Percentiles rank a stretch among this genome's conserved stretches.
Evolutionary conservation across 2,113 vertebrate species (phyloP).

Genomic region (Tachysurus vachellii): DNA sequence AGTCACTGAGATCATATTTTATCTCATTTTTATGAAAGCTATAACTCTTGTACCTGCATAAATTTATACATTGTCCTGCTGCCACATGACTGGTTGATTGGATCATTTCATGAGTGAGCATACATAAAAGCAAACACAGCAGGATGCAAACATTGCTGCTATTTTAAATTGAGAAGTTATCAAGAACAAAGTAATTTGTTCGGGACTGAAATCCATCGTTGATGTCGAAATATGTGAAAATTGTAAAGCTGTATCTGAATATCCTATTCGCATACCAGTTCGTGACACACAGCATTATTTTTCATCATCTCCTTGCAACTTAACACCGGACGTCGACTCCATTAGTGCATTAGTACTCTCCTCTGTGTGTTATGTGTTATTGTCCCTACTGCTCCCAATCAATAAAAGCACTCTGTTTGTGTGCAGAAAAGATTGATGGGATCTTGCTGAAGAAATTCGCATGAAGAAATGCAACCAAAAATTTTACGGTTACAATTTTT

Average conservation of each 20-base stretch:
- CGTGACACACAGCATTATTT: not conserved
- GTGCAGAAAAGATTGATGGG: not conserved
- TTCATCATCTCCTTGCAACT: not conserved
- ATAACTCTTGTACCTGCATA: not conserved
- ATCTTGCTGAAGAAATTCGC: not conserved
- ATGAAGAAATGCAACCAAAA: not conserved
- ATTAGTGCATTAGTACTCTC: not conserved
- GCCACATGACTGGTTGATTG: not conserved
- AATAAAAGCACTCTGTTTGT: conserved; percentile 9
- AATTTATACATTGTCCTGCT: not conserved
- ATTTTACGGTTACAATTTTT: not conserved
- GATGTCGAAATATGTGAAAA: not conserved
- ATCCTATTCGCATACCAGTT: not conserved
- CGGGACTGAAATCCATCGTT: not conserved
- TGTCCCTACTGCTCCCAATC: not conserved
- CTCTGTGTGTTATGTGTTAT: not conserved
- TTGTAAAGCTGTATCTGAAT: not conserved
- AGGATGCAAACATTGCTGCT: not conserved
- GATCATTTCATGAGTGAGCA: not conserved
- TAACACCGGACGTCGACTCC: not conserved
- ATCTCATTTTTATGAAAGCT: not conserved
- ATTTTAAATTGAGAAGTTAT: not conserved
- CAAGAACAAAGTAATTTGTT: not conserved
- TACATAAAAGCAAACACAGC: not conserved
- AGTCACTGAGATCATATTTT: not conserved